Evolutionary conservation across 2,113 vertebrate species (phyloP).

Genomic region (Pluvianellus socialis): DNA sequence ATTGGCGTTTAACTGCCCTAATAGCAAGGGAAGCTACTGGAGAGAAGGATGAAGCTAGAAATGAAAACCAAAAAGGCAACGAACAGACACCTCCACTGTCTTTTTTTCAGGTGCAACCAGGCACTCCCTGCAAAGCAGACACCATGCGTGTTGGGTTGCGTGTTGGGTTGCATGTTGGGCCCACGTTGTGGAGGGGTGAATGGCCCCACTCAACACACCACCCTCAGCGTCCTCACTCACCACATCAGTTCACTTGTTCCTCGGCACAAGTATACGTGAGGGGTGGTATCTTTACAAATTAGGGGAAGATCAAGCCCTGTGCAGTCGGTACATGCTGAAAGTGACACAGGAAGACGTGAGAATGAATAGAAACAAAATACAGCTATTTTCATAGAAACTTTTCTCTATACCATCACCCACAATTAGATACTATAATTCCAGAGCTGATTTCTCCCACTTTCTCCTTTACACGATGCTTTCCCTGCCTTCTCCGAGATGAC

Average conservation of each 20-base stretch:
- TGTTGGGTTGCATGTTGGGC: rapidly evolving
- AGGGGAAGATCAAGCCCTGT: background rate
- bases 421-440: background rate
- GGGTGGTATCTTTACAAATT: background rate
- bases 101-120: background rate
- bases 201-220: background rate
- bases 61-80: background rate
- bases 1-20: background rate
- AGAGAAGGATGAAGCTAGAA: background rate
- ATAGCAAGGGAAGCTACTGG: background rate
- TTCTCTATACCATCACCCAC: background rate
- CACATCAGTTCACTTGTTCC: background rate
- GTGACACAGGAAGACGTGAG: background rate
- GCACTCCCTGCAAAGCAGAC: background rate
- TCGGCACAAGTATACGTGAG: background rate
- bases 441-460: background rate
- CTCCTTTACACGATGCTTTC: rapidly evolving
- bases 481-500: background rate
- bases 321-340: background rate
- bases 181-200: background rate
- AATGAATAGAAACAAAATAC: background rate
- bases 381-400: background rate
- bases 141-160: background rate
- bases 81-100: background rate
- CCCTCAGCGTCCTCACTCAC: background rate